Percentiles rank a stretch among this genome's conserved stretches.
These are phyloP conservation scores for Nycticorax nycticorax DNA, from an alignment of 2,113 vertebrate genomes.

Conservation along the genomic window DNA sequence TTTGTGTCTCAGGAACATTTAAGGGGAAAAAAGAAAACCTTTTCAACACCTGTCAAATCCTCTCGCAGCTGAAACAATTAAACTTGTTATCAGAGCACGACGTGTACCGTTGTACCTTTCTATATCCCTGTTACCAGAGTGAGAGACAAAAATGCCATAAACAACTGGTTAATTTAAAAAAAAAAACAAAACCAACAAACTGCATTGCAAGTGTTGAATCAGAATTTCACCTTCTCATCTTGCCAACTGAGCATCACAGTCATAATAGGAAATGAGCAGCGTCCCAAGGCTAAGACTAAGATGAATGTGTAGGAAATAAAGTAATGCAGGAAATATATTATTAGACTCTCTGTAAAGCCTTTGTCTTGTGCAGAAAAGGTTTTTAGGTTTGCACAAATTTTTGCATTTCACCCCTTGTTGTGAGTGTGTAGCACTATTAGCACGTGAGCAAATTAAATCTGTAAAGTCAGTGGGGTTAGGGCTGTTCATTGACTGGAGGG, in stretches of 20 bases:
- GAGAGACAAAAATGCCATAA: not conserved
- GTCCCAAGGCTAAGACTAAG: not conserved
- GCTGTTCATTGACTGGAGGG: not conserved
- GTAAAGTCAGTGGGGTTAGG: not conserved
- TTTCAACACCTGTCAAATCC: not conserved
- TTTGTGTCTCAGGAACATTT: not conserved
- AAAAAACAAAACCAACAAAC: not conserved
- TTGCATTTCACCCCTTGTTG: not conserved
- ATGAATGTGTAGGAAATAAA: not conserved
- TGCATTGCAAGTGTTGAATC: not conserved
- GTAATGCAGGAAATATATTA: not conserved
- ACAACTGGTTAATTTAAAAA: not conserved
- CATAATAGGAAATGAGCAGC: not conserved
- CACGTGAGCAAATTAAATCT: not conserved
- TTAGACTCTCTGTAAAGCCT: not conserved
- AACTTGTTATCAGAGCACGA: not conserved
- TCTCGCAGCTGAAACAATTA: not conserved
- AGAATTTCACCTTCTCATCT: not conserved
- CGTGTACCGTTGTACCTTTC: not conserved
- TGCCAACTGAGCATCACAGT: not conserved
- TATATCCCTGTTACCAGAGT: not conserved
- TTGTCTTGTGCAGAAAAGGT: not conserved
- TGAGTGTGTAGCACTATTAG: not conserved
- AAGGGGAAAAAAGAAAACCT: not conserved
- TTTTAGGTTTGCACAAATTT: not conserved